Base-by-base conservation (phyloP, 2,888 invertebrate genomes). In the Drosophila siamana region DNA sequence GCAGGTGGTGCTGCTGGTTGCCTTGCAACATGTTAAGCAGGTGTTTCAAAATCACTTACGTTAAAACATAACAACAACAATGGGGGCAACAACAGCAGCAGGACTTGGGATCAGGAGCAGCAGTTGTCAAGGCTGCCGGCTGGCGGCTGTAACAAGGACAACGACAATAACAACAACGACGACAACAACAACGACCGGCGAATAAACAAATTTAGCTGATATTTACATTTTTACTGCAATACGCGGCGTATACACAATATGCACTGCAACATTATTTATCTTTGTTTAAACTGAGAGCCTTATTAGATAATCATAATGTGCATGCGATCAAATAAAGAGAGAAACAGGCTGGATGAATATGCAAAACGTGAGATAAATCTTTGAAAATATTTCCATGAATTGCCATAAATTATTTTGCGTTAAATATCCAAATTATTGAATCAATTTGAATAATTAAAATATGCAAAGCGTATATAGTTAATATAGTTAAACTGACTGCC, bases 31-130 rank as follows among this genome's bases (percentile, higher is more conserved):
- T 88, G 88, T 80, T 80, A 76, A 86, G 84, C 86, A 86, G 86
- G 86, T 86, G 86, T 86, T 81, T 81, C 84, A 63, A 83, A 88
- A 88, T 88, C 86, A 86, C 88, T 82, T 86, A 86, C 84, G 88
- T 57, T 74, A 72, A 74, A 83, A 80, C 67, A 77, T 74, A 60
- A 64, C 69, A 69, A 57, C 62, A 74, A 65, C 69, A 68, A 60
- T 33, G 63, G 30, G 26, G 30, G n/a, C 16, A 61, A 16, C 43
- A 22, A 9, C 24, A 43, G 24, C 22, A 40, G 19, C 51, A 26
- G 16, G 51, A 16, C 40, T 52, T 38, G 26, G 40, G n/a, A 13
- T n/a, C 30, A 55, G 13, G 1, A 24, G 30, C 65, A 24, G 40
- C 65, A 64, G 65, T 71, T 79, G 76, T 59, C 56, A 67, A 60